These are phyloP conservation scores for Numenius arquata DNA, from an alignment of 2,113 vertebrate species.

Conservation along the genomic window DNA sequence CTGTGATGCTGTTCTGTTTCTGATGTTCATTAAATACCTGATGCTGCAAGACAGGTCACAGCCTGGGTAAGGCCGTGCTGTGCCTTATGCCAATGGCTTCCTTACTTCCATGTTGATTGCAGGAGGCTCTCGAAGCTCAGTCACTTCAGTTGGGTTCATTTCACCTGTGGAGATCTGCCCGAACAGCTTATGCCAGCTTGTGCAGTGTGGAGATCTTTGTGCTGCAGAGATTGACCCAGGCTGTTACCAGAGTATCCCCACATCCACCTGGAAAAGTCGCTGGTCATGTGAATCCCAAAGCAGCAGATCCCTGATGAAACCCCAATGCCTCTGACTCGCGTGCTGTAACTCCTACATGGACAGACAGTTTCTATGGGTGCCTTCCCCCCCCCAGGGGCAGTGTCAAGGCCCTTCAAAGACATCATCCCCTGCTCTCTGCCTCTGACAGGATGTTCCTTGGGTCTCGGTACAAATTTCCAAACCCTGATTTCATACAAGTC, in stretches of 20 bases:
- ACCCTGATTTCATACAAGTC: background rate
- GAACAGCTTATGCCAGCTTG: background rate
- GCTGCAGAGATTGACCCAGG: background rate
- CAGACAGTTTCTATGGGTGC: background rate
- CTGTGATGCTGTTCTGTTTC: background rate
- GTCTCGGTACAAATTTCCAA: background rate
- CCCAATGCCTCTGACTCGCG: accelerated
- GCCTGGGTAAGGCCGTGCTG: background rate
- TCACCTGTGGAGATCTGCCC: background rate
- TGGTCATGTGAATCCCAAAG: background rate
- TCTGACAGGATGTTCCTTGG: background rate
- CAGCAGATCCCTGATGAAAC: background rate
- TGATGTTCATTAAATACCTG: background rate
- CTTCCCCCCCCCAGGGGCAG: background rate
- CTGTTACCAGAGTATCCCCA: background rate
- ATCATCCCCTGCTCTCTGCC: background rate
- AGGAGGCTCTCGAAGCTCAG: background rate
- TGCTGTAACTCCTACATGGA: background rate
- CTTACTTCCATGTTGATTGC: background rate
- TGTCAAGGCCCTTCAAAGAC: background rate
- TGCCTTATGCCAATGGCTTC: background rate
- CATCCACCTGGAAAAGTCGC: background rate
- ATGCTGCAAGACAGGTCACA: background rate
- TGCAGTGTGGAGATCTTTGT: background rate
- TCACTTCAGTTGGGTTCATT: background rate